Conservation (phyloP, 2,113 vertebrate species). For the Onychostruthus taczanowskii region DNA sequence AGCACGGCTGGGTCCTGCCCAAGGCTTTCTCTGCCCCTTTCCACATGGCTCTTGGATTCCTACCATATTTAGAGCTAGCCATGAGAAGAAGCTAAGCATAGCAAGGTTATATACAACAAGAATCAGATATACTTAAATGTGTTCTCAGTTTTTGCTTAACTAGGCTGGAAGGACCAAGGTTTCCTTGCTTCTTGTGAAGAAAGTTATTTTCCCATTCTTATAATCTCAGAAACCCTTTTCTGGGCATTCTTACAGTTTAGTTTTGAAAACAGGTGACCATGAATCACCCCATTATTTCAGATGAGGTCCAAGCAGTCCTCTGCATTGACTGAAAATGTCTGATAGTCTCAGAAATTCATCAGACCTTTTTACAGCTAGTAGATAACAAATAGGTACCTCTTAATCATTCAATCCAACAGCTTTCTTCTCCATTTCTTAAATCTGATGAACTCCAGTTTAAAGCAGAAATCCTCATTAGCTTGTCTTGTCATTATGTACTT, state of each 20-base stretch:
- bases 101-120: background rate
- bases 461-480: background rate
- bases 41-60: background rate
- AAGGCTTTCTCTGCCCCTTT: background rate
- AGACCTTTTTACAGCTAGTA: background rate
- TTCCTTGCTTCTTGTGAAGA: background rate
- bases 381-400: background rate
- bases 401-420: background rate
- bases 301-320: background rate
- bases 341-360: background rate
- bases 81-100: background rate
- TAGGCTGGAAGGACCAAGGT: background rate
- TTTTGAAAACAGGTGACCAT: background rate
- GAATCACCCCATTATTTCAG: background rate
- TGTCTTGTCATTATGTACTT: background rate
- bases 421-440: background rate
- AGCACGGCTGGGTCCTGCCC: background rate
- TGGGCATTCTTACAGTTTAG: background rate
- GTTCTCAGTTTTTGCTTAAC: background rate
- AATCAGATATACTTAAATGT: background rate
- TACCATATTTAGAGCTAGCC: background rate
- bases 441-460: background rate
- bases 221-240: background rate
- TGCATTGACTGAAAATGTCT: background rate
- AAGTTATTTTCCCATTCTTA: background rate